A percentile compares a stretch with the other conserved stretches of the same genome.
Evolutionary conservation across 2,797 vertebrate genomes (phyloP).

Genomic region (Sebastes matsubarae): DNA sequence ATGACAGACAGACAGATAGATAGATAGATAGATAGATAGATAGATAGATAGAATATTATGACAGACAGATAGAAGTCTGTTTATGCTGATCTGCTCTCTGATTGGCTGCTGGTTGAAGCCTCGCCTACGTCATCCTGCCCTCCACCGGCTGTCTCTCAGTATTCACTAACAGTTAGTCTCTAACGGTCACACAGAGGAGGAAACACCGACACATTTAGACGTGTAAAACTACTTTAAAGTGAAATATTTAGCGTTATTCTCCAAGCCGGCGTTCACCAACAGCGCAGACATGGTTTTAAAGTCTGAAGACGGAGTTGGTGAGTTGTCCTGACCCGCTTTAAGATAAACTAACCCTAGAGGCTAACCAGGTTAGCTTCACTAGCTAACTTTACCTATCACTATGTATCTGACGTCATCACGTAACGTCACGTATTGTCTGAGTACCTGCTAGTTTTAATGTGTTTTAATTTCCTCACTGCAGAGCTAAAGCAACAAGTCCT

Average conservation of each 20-base stretch:
- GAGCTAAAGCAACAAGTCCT: constrained; percentile 31
- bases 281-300: constrained; percentile 79
- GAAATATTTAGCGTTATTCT: rapidly evolving
- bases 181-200: not conserved
- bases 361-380: constrained; percentile 30
- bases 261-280: not conserved
- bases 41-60: not conserved
- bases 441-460: not conserved
- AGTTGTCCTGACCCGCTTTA: constrained; percentile 58
- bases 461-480: not conserved
- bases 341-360: constrained; percentile 15
- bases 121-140: constrained; percentile 27
- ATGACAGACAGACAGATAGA: not conserved
- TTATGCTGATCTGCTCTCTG: not conserved
- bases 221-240: constrained; percentile 6
- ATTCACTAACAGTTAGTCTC: constrained; percentile 37
- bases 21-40: not conserved
- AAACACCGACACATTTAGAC: not conserved
- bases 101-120: constrained; percentile 61
- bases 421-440: not conserved
- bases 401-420: not conserved
- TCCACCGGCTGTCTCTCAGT: constrained; percentile 56
- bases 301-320: constrained; percentile 84
- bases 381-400: constrained; percentile 12
- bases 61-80: not conserved